Conservation (phyloP, 2,888 invertebrate genomes). For the Arge pagana region DNA sequence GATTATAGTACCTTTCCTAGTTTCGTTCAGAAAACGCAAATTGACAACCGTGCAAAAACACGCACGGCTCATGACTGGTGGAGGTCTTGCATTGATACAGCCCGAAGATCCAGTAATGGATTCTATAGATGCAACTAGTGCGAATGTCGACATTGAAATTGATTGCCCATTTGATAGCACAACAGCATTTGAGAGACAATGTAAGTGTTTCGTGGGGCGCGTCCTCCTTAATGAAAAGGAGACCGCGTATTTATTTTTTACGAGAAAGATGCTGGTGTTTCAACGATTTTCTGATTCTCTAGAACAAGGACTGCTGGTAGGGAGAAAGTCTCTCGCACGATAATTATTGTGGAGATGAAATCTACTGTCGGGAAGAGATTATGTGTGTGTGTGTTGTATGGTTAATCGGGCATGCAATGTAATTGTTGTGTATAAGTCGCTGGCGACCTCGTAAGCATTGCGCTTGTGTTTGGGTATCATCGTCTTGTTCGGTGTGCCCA, state of each 20-base stretch:
- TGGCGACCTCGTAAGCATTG: slow-evolving; percentile 7
- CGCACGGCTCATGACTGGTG: not conserved
- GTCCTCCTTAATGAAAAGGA: no score
- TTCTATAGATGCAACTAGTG: slow-evolving; percentile 10
- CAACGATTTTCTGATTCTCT: no score
- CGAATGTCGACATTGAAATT: slow-evolving; percentile 13
- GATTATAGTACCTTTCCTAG: no score
- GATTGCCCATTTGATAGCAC: slow-evolving; percentile 16
- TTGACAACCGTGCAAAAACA: not conserved
- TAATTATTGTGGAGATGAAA: no score
- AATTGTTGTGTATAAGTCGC: not conserved
- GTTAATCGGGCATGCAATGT: slow-evolving; percentile 1
- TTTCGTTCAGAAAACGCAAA: slow-evolving; percentile 19
- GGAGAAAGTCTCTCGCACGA: no score
- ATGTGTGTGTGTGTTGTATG: no score
- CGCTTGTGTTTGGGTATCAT: not conserved
- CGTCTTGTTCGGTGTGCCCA: not conserved
- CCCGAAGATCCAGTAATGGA: slow-evolving; percentile 19
- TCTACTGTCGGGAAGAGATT: no score
- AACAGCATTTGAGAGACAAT: slow-evolving; percentile 12
- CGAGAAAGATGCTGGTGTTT: no score
- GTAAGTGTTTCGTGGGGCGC: no score
- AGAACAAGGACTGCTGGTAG: no score
- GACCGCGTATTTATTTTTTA: no score
- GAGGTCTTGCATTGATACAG: not conserved